A percentile compares a stretch with the other conserved stretches of the same genome.
Evolutionary conservation across 1,140 invertebrate genomes (phyloP).

Genomic region (Drosophila jambulina): DNA sequence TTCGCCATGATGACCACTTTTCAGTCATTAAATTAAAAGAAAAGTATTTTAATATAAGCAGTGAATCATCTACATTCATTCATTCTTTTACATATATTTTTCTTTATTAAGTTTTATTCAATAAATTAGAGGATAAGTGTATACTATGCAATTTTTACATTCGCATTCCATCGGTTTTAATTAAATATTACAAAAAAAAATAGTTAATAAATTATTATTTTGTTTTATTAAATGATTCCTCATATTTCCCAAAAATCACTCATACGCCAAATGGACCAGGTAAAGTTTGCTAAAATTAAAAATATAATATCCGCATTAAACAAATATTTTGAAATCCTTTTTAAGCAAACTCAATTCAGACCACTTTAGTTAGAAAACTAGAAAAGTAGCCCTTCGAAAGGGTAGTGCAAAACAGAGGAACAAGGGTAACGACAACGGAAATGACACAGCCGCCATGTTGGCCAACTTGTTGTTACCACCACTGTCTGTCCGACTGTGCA

Average conservation of each 20-base stretch:
- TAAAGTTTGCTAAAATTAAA: too few relatives aligned
- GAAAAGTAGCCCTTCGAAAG: neutral
- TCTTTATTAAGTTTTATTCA: too few relatives aligned
- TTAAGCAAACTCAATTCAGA: neutral
- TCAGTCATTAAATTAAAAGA: too few relatives aligned
- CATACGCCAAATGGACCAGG: neutral
- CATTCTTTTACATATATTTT: too few relatives aligned
- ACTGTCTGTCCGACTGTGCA: constrained; percentile 21
- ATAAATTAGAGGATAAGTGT: too few relatives aligned
- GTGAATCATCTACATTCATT: too few relatives aligned
- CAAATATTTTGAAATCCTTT: neutral
- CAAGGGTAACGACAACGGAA: constrained; percentile 53
- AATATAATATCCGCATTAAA: neutral
- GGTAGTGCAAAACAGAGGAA: neutral
- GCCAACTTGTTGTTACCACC: constrained; percentile 44
- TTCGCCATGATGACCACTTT: neutral
- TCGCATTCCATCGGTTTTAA: neutral
- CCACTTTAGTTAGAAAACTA: neutral
- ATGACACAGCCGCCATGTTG: constrained; percentile 67
- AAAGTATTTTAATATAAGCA: too few relatives aligned
- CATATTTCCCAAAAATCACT: neutral
- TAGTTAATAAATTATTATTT: neutral
- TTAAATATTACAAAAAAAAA: neutral
- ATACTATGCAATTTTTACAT: neutral
- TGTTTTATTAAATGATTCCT: neutral